Evolutionary conservation across 2,888 invertebrate species (phyloP), one percentile per base, ranked within the genome.

Genomic region (Belgica antarctica): DNA sequence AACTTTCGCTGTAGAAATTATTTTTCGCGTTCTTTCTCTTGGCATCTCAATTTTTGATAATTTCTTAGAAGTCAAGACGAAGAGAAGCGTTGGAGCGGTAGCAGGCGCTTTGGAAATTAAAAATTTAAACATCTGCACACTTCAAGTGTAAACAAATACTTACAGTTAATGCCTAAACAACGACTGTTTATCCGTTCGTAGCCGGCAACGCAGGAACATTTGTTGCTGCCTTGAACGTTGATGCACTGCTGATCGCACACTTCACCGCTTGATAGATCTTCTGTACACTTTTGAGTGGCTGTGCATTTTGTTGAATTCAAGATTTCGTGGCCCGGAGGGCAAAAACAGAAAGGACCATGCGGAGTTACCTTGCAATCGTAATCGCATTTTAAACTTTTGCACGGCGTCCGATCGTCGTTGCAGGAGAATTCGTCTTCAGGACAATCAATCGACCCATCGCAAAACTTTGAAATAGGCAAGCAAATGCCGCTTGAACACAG

Each of bases 121-220:
- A 4, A 10, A 31, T n/a, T 31, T 31, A 31, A 31, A 61, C n/a
- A 31, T 41, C 19, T 78, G 79, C 78, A 92, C 92, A 87, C 80
- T 92, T 89, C 71, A 87, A 77, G 22, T 89, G 89, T 66, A 78
- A 77, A 78, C 93, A 93, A 72, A 31, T 41, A 31, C 78, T 79
- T 79, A 92, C 92, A 87, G 80, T 92, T 89, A 71, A 87, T 77
- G 22, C 89, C 89, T 66, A 78, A 77, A 78, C 93, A 93, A 72
- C 82, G 80, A 72, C 82, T 82, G 12, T 82, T 82, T 75, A 83
- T 83, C 69, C 81, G 78, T 70, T 77, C 77, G 79, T 93, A 93
- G 1, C 93, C 92, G 15, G 81, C 76, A 1, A 83, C 86, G 82
- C 94, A 94, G 10, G 83, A 79, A 81, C 94, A 95, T 57, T 81